Percentiles rank a stretch among this genome's conserved stretches.
Evolutionary conservation across 2,888 invertebrate genomes (phyloP).

Genomic region (Hydraecia micacea): DNA sequence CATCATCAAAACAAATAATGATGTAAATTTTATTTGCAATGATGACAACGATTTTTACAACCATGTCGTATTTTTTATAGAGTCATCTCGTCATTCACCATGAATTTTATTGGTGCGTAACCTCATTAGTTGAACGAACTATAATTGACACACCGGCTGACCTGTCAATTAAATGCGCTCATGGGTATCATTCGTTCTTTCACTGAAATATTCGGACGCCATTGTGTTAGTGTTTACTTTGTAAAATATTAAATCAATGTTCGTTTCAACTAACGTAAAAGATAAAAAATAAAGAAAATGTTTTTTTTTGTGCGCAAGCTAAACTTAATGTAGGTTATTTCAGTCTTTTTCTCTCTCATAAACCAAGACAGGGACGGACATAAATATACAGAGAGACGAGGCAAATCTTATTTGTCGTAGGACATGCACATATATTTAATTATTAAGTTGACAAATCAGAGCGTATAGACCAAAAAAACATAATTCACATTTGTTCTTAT

Average conservation of each 20-base stretch:
- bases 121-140: slow-evolving; percentile 88
- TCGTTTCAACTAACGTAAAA: background rate
- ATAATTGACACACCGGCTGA: slow-evolving; percentile 90
- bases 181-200: slow-evolving; percentile 70
- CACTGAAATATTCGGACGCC: slow-evolving; percentile 54
- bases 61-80: slow-evolving; percentile 61
- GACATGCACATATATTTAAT: background rate
- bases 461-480: background rate
- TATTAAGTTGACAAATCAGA: background rate
- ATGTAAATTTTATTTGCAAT: slow-evolving; percentile 36
- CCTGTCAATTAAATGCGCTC: slow-evolving; percentile 85
- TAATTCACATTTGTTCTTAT: too few species aligned
- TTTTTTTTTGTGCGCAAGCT: background rate
- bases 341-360: background rate
- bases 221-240: slow-evolving; percentile 15
- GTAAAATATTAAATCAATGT: slow-evolving; percentile 13
- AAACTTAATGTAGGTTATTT: too few species aligned
- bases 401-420: too few species aligned
- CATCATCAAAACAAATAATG: too few species aligned
- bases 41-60: slow-evolving; percentile 41
- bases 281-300: background rate
- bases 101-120: slow-evolving; percentile 81
- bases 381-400: background rate
- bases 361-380: background rate
- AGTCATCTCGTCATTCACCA: slow-evolving; percentile 73